These are phyloP conservation scores for Carabus problematicus DNA, from an alignment of 2,888 invertebrate species.

Conservation along the genomic window DNA sequence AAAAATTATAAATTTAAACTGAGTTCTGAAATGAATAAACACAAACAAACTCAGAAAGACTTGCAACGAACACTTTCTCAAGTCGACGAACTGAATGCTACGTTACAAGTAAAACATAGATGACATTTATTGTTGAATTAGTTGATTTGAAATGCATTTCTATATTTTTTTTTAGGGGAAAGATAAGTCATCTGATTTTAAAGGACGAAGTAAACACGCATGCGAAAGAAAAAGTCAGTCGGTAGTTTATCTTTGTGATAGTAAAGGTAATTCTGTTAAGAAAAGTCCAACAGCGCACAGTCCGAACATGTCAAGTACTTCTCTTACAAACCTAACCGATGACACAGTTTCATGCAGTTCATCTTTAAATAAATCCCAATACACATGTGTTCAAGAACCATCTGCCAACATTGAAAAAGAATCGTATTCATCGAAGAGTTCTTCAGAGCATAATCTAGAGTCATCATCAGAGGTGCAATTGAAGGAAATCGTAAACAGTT, in stretches of 20 bases:
- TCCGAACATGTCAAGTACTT: conserved; percentile 2
- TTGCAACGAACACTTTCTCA: conserved; percentile 52
- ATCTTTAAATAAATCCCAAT: not conserved
- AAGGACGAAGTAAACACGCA: not conserved
- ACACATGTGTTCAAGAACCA: conserved; percentile 17
- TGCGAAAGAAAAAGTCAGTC: conserved; percentile 23
- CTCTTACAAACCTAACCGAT: conserved; percentile 17
- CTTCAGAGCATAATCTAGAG: conserved; percentile 25
- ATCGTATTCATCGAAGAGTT: conserved; percentile 15
- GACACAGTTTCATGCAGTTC: not conserved
- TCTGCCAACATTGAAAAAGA: conserved; percentile 8
- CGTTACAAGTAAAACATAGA: too few species aligned
- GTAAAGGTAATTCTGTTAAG: conserved; percentile 11
- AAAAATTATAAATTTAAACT: conserved; percentile 78
- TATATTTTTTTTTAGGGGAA: conserved; percentile 18
- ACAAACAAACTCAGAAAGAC: conserved; percentile 73
- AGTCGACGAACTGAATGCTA: too few species aligned
- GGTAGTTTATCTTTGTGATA: conserved; percentile 19
- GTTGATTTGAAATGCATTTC: not conserved
- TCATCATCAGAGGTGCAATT: conserved; percentile 34
- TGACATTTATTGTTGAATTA: not conserved
- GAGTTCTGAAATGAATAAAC: conserved; percentile 71
- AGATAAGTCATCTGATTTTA: conserved; percentile 4
- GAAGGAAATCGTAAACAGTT: conserved; percentile 33
- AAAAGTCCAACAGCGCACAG: conserved; percentile 1